Evolutionary conservation across 1,140 invertebrate genomes (phyloP), one percentile per base, ranked within the genome.

Genomic region (Drosophila suzukii): DNA sequence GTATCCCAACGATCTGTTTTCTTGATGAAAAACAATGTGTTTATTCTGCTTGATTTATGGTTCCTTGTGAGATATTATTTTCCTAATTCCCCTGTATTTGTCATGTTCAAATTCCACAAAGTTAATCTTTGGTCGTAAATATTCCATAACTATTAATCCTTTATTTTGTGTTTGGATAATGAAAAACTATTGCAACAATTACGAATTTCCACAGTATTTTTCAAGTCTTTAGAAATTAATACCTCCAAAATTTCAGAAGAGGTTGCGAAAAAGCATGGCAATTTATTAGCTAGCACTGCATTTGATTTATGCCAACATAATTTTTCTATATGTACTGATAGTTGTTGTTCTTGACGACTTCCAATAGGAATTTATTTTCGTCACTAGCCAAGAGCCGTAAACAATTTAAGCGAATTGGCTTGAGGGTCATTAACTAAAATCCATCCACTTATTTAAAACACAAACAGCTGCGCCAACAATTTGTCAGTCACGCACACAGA

Each of bases 391-490:
- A 74, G 62, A 78, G 82, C 57, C 76, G 82, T 86, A 89, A 86
- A 88, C 83, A 89, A 88, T 76, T 88, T 88, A 88, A 80, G 78
- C 75, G 79, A 82, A 86, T 78, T 76, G 83, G 84, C 50, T 88
- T 88, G 83, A 75, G 83, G 82, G 76, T 82, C 79, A 88, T 88
- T 88, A 88, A 89, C 71, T 79, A 76, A 88, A 88, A 89, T 89
- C 83, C 76, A 77, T 49, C 67, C 55, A 63, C 75, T 86, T 88
- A 88, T 86, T 79, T 83, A 41, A 83, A 83, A 83, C 84, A 79
- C 72, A 76, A 89, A 65, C 83, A 88, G 83, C 83, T 88, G 83
- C 65, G 84, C 79, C 83, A 88, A 73, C 83, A 88, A 88, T 88
- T 88, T 88, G 83, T 88, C 83, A 88, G 74, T 67, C 73, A 54